These are phyloP conservation scores for Tridacna gigas DNA, from an alignment of 2,888 invertebrate species.

Conservation along the genomic window DNA sequence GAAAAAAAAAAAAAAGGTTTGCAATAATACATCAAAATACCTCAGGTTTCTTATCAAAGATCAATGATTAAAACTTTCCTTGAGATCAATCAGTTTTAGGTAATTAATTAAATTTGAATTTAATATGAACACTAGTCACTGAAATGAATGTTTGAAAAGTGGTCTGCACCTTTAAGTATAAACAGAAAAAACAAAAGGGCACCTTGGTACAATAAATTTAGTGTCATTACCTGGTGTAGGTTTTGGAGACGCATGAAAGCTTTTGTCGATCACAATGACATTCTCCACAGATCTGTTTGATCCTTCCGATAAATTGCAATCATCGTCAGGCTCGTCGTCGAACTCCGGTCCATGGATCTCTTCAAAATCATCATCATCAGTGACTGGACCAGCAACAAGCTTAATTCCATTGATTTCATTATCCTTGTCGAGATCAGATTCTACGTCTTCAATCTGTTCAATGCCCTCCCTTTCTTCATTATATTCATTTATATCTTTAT, in stretches of 20 bases:
- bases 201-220: no score
- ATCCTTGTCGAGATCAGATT: background rate
- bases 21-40: no score
- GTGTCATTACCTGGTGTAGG: background rate
- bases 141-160: no score
- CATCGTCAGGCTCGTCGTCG: constrained; percentile 43
- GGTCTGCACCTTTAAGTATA: no score
- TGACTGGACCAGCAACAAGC: background rate
- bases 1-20: no score
- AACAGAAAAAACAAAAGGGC: no score
- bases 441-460: background rate
- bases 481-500: background rate
- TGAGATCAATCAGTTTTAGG: no score
- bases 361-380: constrained; percentile 32
- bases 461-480: background rate
- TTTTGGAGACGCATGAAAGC: constrained; percentile 42
- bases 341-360: constrained; percentile 50
- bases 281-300: constrained; percentile 47
- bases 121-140: no score
- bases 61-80: no score
- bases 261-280: constrained; percentile 57
- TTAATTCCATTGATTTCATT: background rate
- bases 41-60: no score
- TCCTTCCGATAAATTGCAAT: constrained; percentile 39
- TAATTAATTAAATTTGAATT: no score